Evolutionary conservation across 1,140 invertebrate species (phyloP), one percentile per base, ranked within the genome.

Genomic region (Diuraphis noxia): DNA sequence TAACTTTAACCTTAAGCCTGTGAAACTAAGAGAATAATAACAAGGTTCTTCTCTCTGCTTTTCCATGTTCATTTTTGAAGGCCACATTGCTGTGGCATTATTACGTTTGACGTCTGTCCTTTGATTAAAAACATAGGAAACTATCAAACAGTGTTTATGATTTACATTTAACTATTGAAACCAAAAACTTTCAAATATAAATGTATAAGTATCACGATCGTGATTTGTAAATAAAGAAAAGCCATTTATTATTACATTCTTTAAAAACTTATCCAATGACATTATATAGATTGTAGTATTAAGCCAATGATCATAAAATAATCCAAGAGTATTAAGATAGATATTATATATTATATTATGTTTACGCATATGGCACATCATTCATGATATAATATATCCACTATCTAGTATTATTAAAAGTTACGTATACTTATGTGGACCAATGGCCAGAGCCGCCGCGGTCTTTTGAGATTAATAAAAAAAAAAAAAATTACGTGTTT

Each of bases 181-280:
- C 84, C 30, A 63, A 63, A 63, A 88, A 88, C 86, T 88, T 88
- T 88, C 49, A 40, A 88, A 88, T 63, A 25, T 63, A 56, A 40
- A 63, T 40, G 40, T 88, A 88, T 36, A 6, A 46, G 13, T 19
- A 36, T 17, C 30, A 52, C 34, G n/a, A 52, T 38, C 34, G 34
- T 86, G 46, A 49, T 86, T 52, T 86, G 41, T 38, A 30, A 85
- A 52, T 40, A 52, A 86, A 86, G 10, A 34, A 38, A 49, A 86
- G n/a, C 34, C 46, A 0, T 5, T 38, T 25, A 21, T n/a, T 52
- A 86, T 43, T n/a, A 84, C 43, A 19, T 25, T 7, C 1, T 5
- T 36, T 25, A 52, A n/a, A 21, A 84, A 23, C 40, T 85, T 34
- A 34, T n/a, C 34, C n/a, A 49, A 36, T 86, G 19, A 43, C n/a